These are phyloP conservation scores for Cabera pusaria DNA, from an alignment of 2,888 invertebrate species.

Conservation along the genomic window DNA sequence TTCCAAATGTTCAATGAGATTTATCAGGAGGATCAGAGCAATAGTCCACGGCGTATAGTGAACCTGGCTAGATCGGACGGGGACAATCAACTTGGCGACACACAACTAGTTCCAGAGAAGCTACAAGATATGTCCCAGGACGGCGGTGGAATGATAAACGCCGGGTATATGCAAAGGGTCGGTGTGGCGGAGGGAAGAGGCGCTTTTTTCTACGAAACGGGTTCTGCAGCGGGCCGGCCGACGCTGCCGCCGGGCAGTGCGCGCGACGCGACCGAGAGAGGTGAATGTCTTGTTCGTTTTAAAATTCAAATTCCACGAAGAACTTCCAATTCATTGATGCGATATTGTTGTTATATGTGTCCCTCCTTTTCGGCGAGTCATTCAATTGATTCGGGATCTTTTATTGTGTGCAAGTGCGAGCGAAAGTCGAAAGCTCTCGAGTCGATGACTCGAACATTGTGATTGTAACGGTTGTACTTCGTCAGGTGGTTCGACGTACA, in stretches of 20 bases:
- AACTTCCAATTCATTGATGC: conserved; percentile 21
- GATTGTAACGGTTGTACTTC: conserved; percentile 62
- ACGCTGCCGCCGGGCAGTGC: conserved; percentile 83
- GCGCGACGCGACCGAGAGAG: conserved; percentile 72
- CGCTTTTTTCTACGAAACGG: conserved; percentile 84
- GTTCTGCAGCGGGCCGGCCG: conserved; percentile 81
- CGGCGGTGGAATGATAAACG: conserved; percentile 65
- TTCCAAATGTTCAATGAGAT: conserved; percentile 28
- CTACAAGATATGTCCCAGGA: conserved; percentile 57
- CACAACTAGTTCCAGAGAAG: conserved; percentile 76
- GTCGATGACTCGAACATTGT: conserved; percentile 55
- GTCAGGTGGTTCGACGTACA: conserved; percentile 61
- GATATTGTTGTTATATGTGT: conserved; percentile 30
- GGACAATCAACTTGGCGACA: conserved; percentile 59
- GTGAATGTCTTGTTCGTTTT: conserved; percentile 74
- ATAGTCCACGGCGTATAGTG: conserved; percentile 43
- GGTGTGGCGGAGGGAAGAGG: conserved; percentile 72
- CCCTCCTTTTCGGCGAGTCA: conserved; percentile 28
- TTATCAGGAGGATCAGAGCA: conserved; percentile 35
- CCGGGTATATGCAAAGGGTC: conserved; percentile 75
- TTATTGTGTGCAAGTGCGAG: conserved; percentile 51
- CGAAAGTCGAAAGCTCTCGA: conserved; percentile 57
- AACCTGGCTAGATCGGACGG: conserved; percentile 33
- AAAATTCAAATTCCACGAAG: conserved; percentile 44
- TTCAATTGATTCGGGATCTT: conserved; percentile 22